phyloP scores from a whole-genome alignment of 1,140 invertebrate genomes.

The Bilobella aurantiaca region DNA sequence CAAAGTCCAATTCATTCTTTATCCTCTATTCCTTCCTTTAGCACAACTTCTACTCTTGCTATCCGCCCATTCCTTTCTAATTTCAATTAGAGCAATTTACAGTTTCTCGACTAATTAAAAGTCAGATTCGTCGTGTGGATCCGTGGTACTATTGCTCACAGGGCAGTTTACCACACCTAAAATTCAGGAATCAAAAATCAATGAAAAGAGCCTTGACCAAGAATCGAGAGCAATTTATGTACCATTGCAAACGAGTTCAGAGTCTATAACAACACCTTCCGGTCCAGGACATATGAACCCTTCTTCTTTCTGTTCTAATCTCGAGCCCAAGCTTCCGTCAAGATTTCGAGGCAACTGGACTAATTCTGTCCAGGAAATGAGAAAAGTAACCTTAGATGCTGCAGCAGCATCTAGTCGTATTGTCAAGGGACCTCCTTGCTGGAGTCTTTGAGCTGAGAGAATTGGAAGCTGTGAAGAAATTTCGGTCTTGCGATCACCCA shows the following conservation, averaged over 20 bases:
- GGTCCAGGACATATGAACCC: constrained; percentile 71
- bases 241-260: constrained; percentile 70
- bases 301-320: constrained; percentile 45
- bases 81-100: no score
- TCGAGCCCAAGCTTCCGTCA: constrained; percentile 62
- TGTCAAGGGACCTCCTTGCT: constrained; percentile 39
- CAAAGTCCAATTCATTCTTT: no score
- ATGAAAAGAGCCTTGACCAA: no score
- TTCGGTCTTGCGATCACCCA: constrained; percentile 50
- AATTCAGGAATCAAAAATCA: not conserved
- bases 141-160: constrained; percentile 41
- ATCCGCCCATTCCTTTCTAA: no score
- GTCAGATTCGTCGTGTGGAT: constrained; percentile 36
- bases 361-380: constrained; percentile 80
- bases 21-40: no score
- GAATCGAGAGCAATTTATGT: no score
- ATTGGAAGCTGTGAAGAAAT: constrained; percentile 53
- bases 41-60: no score
- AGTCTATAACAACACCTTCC: constrained; percentile 67
- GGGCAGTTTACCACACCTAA: constrained; percentile 64
- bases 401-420: constrained; percentile 48
- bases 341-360: constrained; percentile 70
- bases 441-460: constrained; percentile 58
- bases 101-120: no score
- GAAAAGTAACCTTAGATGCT: constrained; percentile 66